phyloP scores from a whole-genome alignment of 1,140 invertebrate species.

The Leptopilina boulardi region DNA sequence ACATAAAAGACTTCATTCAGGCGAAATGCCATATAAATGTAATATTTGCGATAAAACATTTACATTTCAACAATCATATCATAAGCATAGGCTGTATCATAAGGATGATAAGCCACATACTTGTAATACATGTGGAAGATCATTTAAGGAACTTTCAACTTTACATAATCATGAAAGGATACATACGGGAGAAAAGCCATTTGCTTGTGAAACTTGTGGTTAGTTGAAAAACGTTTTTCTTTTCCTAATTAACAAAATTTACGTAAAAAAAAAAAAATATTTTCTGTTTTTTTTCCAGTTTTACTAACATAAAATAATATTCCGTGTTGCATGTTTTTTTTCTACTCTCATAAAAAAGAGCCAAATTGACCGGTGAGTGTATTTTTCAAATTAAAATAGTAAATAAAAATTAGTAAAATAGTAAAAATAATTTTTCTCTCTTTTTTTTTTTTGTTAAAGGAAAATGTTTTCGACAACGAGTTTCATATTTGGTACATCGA shows the following conservation, averaged over 20 bases:
- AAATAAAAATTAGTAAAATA: too few species aligned
- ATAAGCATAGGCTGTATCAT: constrained; percentile 91
- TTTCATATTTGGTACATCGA: constrained; percentile 90
- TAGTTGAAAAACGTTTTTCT: constrained; percentile 53
- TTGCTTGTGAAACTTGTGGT: constrained; percentile 94
- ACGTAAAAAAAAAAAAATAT: too few species aligned
- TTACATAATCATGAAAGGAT: constrained; percentile 92
- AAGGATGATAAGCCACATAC: constrained; percentile 91
- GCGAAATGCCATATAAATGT: constrained; percentile 92
- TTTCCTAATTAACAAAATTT: too few species aligned
- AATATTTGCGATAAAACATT: constrained; percentile 91
- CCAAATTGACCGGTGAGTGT: constrained; percentile 40
- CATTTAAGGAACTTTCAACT: constrained; percentile 92
- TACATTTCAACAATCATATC: constrained; percentile 93
- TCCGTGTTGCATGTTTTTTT: constrained; percentile 55
- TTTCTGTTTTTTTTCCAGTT: constrained; percentile 59
- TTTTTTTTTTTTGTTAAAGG: constrained; percentile 79
- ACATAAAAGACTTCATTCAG: constrained; percentile 89
- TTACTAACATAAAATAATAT: constrained; percentile 54
- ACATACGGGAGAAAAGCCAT: constrained; percentile 93
- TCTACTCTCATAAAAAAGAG: background rate
- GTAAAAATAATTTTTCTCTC: too few species aligned
- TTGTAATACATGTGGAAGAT: constrained; percentile 87
- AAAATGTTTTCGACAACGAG: constrained; percentile 90
- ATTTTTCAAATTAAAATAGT: constrained; percentile 15